Percentiles rank a stretch among this genome's conserved stretches.
phyloP scores from a whole-genome alignment of 1,140 invertebrate species.

The Tetramorium parvispinum region DNA sequence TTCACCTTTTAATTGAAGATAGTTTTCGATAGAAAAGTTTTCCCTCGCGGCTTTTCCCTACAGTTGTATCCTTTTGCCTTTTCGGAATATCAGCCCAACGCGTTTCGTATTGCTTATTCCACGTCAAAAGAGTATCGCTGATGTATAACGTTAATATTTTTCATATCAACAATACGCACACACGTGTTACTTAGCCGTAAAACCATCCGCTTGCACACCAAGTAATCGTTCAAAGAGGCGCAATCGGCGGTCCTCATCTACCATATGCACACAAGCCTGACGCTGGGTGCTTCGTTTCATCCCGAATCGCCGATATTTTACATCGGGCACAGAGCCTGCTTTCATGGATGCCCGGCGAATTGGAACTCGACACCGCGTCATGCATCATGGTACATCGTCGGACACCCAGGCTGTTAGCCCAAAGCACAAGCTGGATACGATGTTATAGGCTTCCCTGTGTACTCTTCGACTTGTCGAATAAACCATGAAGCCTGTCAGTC shows the following conservation, averaged over 20 bases:
- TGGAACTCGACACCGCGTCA: constrained; percentile 76
- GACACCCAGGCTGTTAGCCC: constrained; percentile 76
- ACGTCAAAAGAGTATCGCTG: not conserved
- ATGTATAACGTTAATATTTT: constrained; percentile 18
- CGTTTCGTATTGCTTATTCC: not conserved
- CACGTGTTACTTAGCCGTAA: not conserved
- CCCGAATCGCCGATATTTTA: constrained; percentile 77
- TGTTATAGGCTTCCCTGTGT: constrained; percentile 73
- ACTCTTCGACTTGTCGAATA: constrained; percentile 74
- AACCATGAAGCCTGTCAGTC: constrained; percentile 75
- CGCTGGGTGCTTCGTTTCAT: constrained; percentile 64
- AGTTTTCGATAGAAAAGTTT: not conserved
- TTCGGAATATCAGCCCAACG: not conserved
- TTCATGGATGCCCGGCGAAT: constrained; percentile 76
- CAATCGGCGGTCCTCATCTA: constrained; percentile 53
- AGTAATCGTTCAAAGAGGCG: constrained; percentile 51
- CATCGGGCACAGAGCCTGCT: constrained; percentile 74
- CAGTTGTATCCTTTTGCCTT: not conserved
- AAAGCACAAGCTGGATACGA: constrained; percentile 74
- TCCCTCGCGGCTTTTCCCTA: not conserved
- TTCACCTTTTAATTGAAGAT: not conserved
- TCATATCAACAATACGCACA: constrained; percentile 18
- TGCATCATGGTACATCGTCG: constrained; percentile 77
- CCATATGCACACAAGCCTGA: not conserved
- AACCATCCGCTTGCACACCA: constrained; percentile 17